Conservation (phyloP, 2,113 vertebrate species). For the Corapipo altera region DNA sequence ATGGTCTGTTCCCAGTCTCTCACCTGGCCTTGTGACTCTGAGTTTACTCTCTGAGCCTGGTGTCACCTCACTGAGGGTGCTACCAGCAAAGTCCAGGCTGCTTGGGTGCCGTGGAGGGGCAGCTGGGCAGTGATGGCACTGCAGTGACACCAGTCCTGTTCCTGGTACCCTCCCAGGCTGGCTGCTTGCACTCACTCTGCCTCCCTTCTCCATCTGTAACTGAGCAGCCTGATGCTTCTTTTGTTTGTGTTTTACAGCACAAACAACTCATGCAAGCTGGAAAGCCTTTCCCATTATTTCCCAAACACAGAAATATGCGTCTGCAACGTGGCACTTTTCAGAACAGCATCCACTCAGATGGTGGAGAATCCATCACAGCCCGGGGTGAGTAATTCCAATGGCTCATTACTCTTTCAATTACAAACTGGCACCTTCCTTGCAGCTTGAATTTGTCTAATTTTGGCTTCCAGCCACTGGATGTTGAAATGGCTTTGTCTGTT, state of each 20-base stretch:
- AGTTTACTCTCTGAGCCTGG: background rate
- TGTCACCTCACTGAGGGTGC: background rate
- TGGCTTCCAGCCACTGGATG: constrained; percentile 32
- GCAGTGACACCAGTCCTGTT: background rate
- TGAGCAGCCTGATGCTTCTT: background rate
- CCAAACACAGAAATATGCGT: background rate
- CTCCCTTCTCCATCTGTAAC: background rate
- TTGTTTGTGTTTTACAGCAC: constrained; percentile 19
- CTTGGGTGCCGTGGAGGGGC: background rate
- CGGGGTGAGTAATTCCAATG: constrained; percentile 32
- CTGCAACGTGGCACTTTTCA: background rate
- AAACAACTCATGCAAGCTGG: background rate
- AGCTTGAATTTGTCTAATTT: constrained; percentile 40
- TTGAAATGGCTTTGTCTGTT: constrained; percentile 18
- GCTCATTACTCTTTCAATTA: constrained; percentile 61
- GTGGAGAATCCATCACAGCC: constrained; percentile 33
- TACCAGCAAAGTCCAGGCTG: background rate
- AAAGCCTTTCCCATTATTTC: background rate
- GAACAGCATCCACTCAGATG: constrained; percentile 18
- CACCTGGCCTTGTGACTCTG: background rate
- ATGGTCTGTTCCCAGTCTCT: background rate
- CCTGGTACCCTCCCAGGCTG: background rate
- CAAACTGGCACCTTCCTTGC: constrained; percentile 34
- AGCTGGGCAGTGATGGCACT: background rate
- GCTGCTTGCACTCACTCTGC: background rate